Evolutionary conservation across 2,888 invertebrate genomes (phyloP), one percentile per base, ranked within the genome.

Genomic region (Colletes collaris): DNA sequence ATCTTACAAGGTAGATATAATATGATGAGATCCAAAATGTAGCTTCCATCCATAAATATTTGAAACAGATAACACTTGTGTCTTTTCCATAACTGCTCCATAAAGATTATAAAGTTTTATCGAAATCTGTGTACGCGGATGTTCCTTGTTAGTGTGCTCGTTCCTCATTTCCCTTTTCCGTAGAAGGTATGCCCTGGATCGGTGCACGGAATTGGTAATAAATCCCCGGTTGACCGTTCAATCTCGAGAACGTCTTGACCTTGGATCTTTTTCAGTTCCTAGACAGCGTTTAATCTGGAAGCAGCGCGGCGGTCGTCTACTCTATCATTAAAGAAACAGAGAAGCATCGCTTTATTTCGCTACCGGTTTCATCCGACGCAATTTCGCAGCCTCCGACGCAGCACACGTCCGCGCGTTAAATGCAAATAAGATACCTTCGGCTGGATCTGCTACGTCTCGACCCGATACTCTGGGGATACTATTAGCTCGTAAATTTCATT

Each of bases 241-340:
- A 82, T 82, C 74, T 68, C 77, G 58, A 49, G 53, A 82, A 66
- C 62, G 49, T 72, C 58, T 37, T 72, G 73, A 83, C 79, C 79
- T 87, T 84, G 81, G 72, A 77, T 79, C 78, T 74, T 80, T 56
- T 66, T 76, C 82, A 66, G 79, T 63, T 81, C 72, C 78, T 81
- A 85, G 86, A 86, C 86, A 79, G 86, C 85, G 86, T 89, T 89
- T 89, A 89, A 89, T 88, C 85, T 86, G 81, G 80, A 87, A 83
- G 82, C 81, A 86, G 81, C 82, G 79, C 85, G 80, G 63, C 83
- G 75, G 82, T 79, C 74, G 82, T 72, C 84, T 84, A 82, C 85
- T 85, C 87, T 89, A 86, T 88, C 89, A 90, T 89, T 89, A 88
- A 88, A 78, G 82, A 82, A 84, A 76, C 56, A 44, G 59, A 76